These are phyloP conservation scores for Euphonia xanthogaster DNA, from an alignment of 2,797 vertebrate genomes.

Conservation along the genomic window DNA sequence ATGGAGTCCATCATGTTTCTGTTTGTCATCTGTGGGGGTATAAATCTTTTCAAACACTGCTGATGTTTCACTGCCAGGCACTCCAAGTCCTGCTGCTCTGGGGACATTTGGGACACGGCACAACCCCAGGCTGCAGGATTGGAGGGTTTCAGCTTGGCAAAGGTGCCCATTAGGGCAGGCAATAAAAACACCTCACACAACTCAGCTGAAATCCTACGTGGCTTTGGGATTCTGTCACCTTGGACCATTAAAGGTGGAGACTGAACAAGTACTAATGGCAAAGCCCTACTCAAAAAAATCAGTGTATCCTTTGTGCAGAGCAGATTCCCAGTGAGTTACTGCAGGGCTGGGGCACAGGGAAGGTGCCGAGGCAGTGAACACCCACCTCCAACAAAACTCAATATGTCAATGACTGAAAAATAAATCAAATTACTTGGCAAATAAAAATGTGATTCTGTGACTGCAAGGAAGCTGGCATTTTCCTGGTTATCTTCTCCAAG, in stretches of 20 bases:
- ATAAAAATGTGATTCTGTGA: not conserved
- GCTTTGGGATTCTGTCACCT: not conserved
- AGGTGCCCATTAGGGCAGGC: not conserved
- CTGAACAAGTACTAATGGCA: not conserved
- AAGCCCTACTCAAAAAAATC: not conserved
- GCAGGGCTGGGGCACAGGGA: not conserved
- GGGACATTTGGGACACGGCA: not conserved
- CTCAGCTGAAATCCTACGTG: not conserved
- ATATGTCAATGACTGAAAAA: not conserved
- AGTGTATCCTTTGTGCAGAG: not conserved
- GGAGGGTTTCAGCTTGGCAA: not conserved
- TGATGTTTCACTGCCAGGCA: not conserved
- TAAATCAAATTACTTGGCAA: not conserved
- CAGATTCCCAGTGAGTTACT: not conserved
- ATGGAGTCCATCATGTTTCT: not conserved
- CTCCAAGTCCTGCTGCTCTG: not conserved
- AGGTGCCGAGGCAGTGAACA: not conserved
- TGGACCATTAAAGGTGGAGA: not conserved
- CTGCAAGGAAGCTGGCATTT: not conserved
- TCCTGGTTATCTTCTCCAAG: not conserved
- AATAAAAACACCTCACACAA: not conserved
- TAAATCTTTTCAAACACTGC: not conserved
- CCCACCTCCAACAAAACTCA: not conserved
- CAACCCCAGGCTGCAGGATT: not conserved
- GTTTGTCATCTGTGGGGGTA: not conserved